Evolutionary conservation across 1,140 invertebrate species (phyloP).

Genomic region (Drosophila seguyi): DNA sequence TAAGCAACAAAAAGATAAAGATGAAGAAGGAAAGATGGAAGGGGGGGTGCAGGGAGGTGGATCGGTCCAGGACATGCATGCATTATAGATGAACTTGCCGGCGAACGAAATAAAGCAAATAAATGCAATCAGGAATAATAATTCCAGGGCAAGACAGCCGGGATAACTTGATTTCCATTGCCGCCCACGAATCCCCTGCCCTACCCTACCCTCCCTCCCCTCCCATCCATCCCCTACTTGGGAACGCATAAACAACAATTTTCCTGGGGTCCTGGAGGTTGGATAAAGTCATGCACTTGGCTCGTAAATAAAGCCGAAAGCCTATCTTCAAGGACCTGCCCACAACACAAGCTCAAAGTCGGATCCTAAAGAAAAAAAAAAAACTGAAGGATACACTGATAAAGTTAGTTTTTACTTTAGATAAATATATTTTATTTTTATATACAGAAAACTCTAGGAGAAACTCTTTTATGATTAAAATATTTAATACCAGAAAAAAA

Average conservation of each 20-base stretch:
- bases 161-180: conserved; percentile 68
- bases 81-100: conserved; percentile 79
- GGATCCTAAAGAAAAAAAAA: neutral
- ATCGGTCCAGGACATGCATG: conserved; percentile 48
- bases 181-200: neutral
- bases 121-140: conserved; percentile 81
- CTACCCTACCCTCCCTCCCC: too few species aligned
- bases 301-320: conserved; percentile 73
- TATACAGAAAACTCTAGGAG: neutral
- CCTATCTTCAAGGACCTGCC: conserved; percentile 61
- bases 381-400: neutral
- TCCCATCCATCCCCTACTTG: neutral
- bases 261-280: conserved; percentile 17
- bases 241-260: conserved; percentile 72
- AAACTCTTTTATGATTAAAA: neutral
- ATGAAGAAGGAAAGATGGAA: conserved; percentile 11
- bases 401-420: neutral
- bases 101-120: conserved; percentile 74
- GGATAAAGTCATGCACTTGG: conserved; percentile 60
- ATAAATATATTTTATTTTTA: neutral
- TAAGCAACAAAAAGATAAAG: conserved; percentile 68
- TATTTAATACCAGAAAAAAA: neutral
- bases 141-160: conserved; percentile 64
- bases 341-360: conserved; percentile 22
- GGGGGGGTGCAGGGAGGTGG: neutral